Conservation (phyloP, 1,140 invertebrate genomes). For the Camponotus vicinus region DNA sequence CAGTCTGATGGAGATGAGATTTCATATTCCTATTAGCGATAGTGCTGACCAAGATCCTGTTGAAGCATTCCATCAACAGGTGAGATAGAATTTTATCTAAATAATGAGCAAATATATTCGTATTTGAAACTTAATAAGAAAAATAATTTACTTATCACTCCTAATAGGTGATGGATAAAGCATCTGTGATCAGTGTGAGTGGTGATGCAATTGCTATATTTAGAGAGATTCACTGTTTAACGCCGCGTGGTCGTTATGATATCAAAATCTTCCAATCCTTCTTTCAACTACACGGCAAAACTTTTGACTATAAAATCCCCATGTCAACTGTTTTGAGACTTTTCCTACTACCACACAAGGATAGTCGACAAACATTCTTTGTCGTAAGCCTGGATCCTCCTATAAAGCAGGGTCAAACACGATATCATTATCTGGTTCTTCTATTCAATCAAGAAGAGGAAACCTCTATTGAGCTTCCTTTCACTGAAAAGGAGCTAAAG, state of each 20-base stretch:
- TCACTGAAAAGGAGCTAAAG: conserved; percentile 96
- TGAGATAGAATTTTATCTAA: not conserved
- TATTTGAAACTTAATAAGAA: not conserved
- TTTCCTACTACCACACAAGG: conserved; percentile 98
- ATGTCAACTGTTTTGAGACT: conserved; percentile 97
- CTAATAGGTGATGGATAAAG: conserved; percentile 95
- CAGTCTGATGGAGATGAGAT: conserved; percentile 98
- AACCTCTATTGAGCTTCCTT: conserved; percentile 96
- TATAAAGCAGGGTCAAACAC: conserved; percentile 99
- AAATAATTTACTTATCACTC: not conserved
- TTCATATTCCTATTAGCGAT: conserved; percentile 97
- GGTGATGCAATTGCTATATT: conserved; percentile 99
- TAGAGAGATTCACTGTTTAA: conserved; percentile 98
- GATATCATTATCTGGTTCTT: conserved; percentile 98
- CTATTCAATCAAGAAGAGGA: conserved; percentile 98
- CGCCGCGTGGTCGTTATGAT: conserved; percentile 99
- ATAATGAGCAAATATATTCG: not conserved
- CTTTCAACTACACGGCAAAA: conserved; percentile 99
- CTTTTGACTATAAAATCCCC: conserved; percentile 99
- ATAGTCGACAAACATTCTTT: conserved; percentile 99
- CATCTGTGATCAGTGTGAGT: conserved; percentile 98
- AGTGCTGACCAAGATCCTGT: conserved; percentile 95
- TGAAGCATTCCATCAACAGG: conserved; percentile 96
- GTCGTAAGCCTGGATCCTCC: conserved; percentile 99
- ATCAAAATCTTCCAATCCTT: conserved; percentile 99